Percentiles rank a stretch among this genome's conserved stretches.
Evolutionary conservation across 2,797 vertebrate genomes (phyloP).

Genomic region (Leptoclinus maculatus): DNA sequence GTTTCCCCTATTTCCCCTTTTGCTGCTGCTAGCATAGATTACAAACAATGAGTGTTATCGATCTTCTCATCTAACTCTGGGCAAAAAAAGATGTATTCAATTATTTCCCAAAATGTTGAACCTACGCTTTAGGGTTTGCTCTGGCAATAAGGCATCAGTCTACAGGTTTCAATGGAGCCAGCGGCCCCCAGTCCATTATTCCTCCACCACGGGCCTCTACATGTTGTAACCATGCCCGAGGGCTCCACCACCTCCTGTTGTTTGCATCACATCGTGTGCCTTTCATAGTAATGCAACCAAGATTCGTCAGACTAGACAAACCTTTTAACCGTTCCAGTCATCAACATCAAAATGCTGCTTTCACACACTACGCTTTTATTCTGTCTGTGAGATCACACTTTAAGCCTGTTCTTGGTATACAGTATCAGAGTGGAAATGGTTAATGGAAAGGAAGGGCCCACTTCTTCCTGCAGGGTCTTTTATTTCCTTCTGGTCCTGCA

Average conservation of each 20-base stretch:
- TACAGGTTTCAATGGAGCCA: background rate
- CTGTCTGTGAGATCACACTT: background rate
- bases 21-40: background rate
- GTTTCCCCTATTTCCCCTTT: background rate
- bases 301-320: background rate
- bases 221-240: background rate
- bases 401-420: background rate
- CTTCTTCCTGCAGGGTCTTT: slow-evolving; percentile 18
- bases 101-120: background rate
- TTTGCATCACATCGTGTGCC: background rate
- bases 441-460: background rate
- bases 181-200: no score
- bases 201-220: background rate
- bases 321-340: background rate
- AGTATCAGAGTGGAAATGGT: background rate
- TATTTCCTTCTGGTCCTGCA: background rate
- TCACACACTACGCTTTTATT: background rate
- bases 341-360: background rate
- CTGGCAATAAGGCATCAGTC: background rate
- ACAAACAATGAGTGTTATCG: background rate
- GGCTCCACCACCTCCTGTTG: background rate
- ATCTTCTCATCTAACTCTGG: background rate
- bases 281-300: background rate
- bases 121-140: background rate
- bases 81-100: background rate